phyloP scores from a whole-genome alignment of 2,797 vertebrate species.

The Odontamblyopus rebecca region DNA sequence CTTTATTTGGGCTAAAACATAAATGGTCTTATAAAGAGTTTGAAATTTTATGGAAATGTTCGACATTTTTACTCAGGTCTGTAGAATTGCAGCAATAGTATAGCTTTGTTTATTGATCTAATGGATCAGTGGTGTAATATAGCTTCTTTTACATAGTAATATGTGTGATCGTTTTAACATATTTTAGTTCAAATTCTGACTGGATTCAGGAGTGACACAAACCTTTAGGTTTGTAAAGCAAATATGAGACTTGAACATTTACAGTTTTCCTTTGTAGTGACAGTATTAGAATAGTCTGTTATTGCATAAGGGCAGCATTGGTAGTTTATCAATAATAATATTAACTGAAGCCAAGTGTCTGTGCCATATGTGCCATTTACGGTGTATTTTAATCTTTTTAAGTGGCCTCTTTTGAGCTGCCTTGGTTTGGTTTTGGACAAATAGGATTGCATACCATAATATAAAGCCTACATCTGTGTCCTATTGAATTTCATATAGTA shows the following conservation, averaged over 20 bases:
- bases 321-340: neutral
- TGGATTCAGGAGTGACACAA: neutral
- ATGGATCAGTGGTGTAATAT: slow-evolving; percentile 24
- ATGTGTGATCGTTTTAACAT: slow-evolving; percentile 28
- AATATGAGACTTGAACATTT: slow-evolving; percentile 5
- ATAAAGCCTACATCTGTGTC: neutral
- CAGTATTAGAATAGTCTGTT: slow-evolving; percentile 1
- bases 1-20: neutral
- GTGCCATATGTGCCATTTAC: neutral
- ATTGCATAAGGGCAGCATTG: slow-evolving; percentile 15
- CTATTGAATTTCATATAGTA: slow-evolving; percentile 37
- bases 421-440: neutral
- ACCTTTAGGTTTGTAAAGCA: slow-evolving; percentile 20
- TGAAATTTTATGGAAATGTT: neutral
- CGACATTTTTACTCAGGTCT: slow-evolving; percentile 19
- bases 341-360: neutral
- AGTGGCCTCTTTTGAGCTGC: neutral
- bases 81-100: slow-evolving; percentile 12
- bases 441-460: neutral
- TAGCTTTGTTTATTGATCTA: slow-evolving; percentile 37
- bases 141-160: slow-evolving; percentile 27
- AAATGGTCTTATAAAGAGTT: neutral
- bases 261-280: neutral
- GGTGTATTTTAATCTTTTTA: neutral
- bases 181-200: slow-evolving; percentile 21